Base-by-base conservation (phyloP, 2,888 invertebrate species). In the Eupsilia transversa region DNA sequence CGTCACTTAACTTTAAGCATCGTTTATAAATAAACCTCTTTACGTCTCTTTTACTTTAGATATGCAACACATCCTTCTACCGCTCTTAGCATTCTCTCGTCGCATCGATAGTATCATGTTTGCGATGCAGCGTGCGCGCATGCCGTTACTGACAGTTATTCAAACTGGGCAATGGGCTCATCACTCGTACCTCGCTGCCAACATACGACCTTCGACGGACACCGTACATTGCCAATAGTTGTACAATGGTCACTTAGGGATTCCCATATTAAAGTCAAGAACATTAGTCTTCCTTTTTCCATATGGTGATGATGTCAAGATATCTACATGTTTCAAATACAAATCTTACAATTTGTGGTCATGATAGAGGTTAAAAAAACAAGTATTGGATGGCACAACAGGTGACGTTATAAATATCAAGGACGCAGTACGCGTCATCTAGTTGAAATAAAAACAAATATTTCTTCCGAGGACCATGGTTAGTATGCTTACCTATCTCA, bases 81-180 rank as follows among this genome's bases (percentile, higher is more conserved):
- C 43, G 30, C 33, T 68, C 59, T 71, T 65, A 41, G 43, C 79
- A 78, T 79, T 78, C 78, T 84, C 67, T 79, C 66, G 30, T 70
- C 67, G 60, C 66, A 27, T 70, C 67, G 60, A 76, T 71, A 76
- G 12, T 14, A 65, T 72, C 70, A 71, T 79, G 82, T 85, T 87
- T 79, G 77, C 83, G 77, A 88, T 84, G 83, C 87, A 87, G 80
- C 64, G 38, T 81, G 85, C 86, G 77, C 84, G 78, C 57, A 80
- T 87, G 79, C 92, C 90, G 90, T 91, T 89, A 88, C 70, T 72
- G 79, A 79, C 90, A 89, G 91, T 90, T 90, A 91, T 83, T 77
- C 87, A 86, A 89, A 90, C 89, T 87, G 79, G 84, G 83, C 84
- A 84, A 83, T 82, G 79, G 72, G 83, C 79, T 65, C 80, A 78